Evolutionary conservation across 1,140 invertebrate species (phyloP).

Genomic region (Drosophila fuyamai): DNA sequence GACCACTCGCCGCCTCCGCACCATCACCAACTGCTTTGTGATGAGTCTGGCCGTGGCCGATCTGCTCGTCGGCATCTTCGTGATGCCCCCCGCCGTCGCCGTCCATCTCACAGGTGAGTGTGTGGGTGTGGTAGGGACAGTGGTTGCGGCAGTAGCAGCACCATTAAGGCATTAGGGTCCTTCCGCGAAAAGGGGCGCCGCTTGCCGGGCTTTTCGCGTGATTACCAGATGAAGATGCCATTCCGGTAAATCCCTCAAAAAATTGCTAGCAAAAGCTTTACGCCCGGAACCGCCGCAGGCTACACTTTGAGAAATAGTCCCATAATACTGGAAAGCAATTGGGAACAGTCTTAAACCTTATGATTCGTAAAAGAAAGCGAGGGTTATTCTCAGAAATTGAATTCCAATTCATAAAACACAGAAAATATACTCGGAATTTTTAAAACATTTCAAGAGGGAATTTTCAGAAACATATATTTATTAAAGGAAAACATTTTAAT

Average conservation of each 20-base stretch:
- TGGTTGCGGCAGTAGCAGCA: not conserved
- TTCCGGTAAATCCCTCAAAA: constrained; percentile 48
- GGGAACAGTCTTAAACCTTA: too few species aligned
- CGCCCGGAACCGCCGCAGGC: not conserved
- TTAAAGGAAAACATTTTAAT: too few species aligned
- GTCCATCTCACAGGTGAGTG: constrained; percentile 88
- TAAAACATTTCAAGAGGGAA: not conserved
- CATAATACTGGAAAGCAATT: too few species aligned
- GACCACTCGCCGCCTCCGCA: constrained; percentile 94
- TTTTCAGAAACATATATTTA: too few species aligned
- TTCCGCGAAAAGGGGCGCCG: constrained; percentile 34
- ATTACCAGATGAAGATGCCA: constrained; percentile 53
- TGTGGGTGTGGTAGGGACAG: not conserved
- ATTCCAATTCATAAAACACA: too few species aligned
- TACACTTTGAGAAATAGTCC: constrained; percentile 6
- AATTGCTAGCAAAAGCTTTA: constrained; percentile 46
- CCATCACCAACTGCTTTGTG: constrained; percentile 98
- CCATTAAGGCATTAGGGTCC: constrained; percentile 34
- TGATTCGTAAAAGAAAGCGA: too few species aligned
- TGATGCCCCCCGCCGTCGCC: constrained; percentile 96
- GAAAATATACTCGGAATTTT: too few species aligned
- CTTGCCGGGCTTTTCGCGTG: constrained; percentile 43
- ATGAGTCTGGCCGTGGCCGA: constrained; percentile 96
- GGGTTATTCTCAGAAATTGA: too few species aligned
- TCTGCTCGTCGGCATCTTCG: constrained; percentile 95